Evolutionary conservation across 2,888 invertebrate genomes (phyloP).

Genomic region (Eupsilia transversa): DNA sequence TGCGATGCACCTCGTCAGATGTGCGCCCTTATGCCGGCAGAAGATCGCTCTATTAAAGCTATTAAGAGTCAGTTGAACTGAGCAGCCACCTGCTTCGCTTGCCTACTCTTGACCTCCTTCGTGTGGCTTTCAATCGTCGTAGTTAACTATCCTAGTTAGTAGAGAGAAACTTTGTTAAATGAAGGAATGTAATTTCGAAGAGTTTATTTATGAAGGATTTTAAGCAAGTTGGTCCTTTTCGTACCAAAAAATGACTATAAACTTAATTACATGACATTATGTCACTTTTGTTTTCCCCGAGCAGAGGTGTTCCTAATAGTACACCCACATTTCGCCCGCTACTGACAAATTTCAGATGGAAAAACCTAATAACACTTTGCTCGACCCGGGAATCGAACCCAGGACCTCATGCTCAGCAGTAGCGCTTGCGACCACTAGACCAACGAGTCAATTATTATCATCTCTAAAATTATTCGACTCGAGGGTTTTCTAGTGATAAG

Average conservation of each 20-base stretch:
- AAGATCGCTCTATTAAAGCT: constrained; percentile 56
- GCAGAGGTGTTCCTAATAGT: no score
- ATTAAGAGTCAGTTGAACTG: constrained; percentile 49
- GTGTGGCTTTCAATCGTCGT: constrained; percentile 32
- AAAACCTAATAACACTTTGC: no score
- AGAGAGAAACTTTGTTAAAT: constrained; percentile 12
- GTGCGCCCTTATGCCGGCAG: no score
- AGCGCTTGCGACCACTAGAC: no score
- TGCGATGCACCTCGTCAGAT: no score
- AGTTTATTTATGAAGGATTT: background rate
- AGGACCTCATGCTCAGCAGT: no score
- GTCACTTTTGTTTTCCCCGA: no score
- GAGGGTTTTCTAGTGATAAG: no score
- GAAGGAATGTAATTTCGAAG: background rate
- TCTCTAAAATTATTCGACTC: background rate
- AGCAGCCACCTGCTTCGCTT: constrained; percentile 51
- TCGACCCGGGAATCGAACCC: no score
- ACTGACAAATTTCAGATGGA: no score
- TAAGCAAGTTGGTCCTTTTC: background rate
- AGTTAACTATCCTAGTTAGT: constrained; percentile 27
- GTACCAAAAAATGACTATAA: background rate
- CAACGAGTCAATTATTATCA: background rate
- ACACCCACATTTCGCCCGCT: no score
- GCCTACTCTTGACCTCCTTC: constrained; percentile 56
- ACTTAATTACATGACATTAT: no score